Evolutionary conservation across 2,113 vertebrate genomes (phyloP).

Genomic region (Aplodontia rufa): DNA sequence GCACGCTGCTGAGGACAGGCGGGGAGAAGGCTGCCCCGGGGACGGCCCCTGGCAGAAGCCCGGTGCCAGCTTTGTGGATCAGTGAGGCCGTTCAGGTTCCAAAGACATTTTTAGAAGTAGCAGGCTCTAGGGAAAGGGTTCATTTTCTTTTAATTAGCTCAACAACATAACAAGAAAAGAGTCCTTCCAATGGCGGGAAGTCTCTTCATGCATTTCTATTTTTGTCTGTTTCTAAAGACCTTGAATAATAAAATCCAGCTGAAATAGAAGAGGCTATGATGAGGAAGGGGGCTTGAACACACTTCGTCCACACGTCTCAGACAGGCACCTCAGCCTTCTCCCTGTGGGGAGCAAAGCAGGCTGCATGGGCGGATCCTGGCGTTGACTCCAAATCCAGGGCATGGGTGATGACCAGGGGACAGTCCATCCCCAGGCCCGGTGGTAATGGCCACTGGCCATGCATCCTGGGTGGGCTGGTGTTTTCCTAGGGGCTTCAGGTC

Average conservation of each 20-base stretch:
- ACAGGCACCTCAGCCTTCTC: too few relatives aligned
- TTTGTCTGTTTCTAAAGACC: conserved; percentile 49
- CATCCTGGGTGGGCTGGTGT: rapidly evolving
- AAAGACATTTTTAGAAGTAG: conserved; percentile 9
- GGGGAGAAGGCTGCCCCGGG: not conserved
- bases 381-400: not conserved
- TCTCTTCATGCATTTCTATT: conserved; percentile 47
- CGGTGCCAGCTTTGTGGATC: not conserved
- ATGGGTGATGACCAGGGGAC: not conserved
- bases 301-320: not conserved
- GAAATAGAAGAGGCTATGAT: not conserved
- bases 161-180: conserved; percentile 28
- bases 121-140: not conserved
- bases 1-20: not conserved
- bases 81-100: not conserved
- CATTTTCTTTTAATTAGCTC: conserved; percentile 59
- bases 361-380: not conserved
- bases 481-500: not conserved
- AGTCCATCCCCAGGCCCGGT: not conserved
- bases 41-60: not conserved
- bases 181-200: not conserved
- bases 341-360: not conserved
- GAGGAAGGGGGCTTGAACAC: not conserved
- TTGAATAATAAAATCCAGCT: conserved; percentile 37
- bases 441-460: too few relatives aligned